Evolutionary conservation across 2,888 invertebrate genomes (phyloP).

Genomic region (Plagiodera versicolora): DNA sequence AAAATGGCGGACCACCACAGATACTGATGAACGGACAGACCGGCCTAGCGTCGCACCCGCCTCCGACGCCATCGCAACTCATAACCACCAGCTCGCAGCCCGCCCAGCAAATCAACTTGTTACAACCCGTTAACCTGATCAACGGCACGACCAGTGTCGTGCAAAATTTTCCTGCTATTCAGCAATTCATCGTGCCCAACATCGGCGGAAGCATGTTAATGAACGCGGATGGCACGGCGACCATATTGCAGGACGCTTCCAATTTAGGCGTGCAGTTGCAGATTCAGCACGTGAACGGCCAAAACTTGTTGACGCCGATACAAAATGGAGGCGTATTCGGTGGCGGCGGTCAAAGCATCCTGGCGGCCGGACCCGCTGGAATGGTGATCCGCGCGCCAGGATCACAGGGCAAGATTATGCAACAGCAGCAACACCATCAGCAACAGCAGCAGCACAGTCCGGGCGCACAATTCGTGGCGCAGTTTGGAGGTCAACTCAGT

Average conservation of each 20-base stretch:
- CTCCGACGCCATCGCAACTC: constrained; percentile 68
- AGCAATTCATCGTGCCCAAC: constrained; percentile 82
- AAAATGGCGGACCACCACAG: constrained; percentile 71
- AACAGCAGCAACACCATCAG: constrained; percentile 55
- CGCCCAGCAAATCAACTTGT: constrained; percentile 68
- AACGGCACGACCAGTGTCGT: constrained; percentile 71
- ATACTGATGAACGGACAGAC: constrained; percentile 76
- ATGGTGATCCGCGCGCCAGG: constrained; percentile 79
- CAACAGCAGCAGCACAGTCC: constrained; percentile 65
- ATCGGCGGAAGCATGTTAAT: constrained; percentile 80
- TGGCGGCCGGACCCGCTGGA: constrained; percentile 68
- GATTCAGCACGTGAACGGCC: constrained; percentile 78
- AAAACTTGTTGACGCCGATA: constrained; percentile 74
- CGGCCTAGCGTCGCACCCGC: constrained; percentile 36
- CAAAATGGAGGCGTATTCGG: constrained; percentile 68
- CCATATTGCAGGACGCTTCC: constrained; percentile 70
- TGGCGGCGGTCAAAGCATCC: constrained; percentile 62
- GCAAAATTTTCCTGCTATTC: constrained; percentile 76
- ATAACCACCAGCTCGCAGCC: constrained; percentile 61
- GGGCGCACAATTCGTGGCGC: constrained; percentile 74
- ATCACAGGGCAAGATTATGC: constrained; percentile 69
- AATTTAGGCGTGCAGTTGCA: constrained; percentile 74
- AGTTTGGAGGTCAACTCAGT: constrained; percentile 75
- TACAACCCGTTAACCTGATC: constrained; percentile 81
- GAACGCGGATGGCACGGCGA: constrained; percentile 73